These are phyloP conservation scores for Drosophila lacteicornis DNA, from an alignment of 1,140 invertebrate species.

Conservation along the genomic window DNA sequence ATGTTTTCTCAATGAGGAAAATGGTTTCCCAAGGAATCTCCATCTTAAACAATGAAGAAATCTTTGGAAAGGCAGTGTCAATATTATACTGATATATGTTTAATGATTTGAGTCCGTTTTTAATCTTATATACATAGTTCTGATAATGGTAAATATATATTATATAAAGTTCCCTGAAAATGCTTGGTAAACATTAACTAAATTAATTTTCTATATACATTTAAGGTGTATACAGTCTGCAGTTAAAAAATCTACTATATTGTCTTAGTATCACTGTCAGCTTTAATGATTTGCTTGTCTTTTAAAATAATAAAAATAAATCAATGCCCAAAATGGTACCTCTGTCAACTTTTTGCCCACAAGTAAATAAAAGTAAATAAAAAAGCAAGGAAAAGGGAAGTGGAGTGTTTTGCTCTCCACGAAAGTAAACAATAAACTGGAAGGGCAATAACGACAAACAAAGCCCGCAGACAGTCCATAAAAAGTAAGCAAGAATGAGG, in stretches of 20 bases:
- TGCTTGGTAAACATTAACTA: no score
- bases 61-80: neutral
- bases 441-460: slow-evolving; percentile 44
- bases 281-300: neutral
- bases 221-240: no score
- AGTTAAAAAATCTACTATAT: neutral
- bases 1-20: neutral
- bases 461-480: slow-evolving; percentile 61
- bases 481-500: slow-evolving; percentile 38
- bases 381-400: slow-evolving; percentile 13
- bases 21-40: neutral
- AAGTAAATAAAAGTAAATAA: slow-evolving; percentile 56
- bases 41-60: neutral
- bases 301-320: slow-evolving; percentile 42
- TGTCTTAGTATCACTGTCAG: neutral
- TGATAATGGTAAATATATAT: neutral
- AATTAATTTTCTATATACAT: neutral
- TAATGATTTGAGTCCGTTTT: neutral
- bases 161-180: no score
- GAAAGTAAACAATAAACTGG: slow-evolving; percentile 39
- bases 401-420: slow-evolving; percentile 19
- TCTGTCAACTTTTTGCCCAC: slow-evolving; percentile 27
- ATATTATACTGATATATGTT: neutral
- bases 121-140: neutral
- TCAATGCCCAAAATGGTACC: slow-evolving; percentile 28